Evolutionary conservation across 2,888 invertebrate species (phyloP), one percentile per base, ranked within the genome.

Genomic region (Heliconius ismenius): DNA sequence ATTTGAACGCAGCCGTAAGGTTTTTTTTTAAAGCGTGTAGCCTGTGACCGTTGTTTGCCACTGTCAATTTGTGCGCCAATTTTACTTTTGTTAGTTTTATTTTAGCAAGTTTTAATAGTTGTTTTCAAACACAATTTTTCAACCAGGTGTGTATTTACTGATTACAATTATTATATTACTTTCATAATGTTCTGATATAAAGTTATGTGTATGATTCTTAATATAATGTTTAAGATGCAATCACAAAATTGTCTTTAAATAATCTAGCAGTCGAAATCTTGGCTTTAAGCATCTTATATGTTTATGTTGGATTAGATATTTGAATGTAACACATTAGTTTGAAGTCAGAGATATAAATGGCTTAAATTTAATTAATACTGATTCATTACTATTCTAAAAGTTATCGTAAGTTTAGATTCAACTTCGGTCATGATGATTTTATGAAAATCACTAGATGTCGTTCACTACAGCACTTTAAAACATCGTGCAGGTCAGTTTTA

Each of bases 21-120:
- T 43, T 13, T 73, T 26, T 72, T 73, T 73, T 60, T 62, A 32
- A 28, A 65, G 58, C 28, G 64, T 76, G 32, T 39, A 39, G 54
- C 58, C 36, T 68, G 43, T 67, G 65, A 79, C 73, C 69, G 69
- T 78, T 79, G 78, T 73, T 77, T 64, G 72, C 74, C 76, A 76
- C 69, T 78, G 79, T 79, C 89, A 90, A 86, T 84, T 88, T 89
- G 88, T 90, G 90, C 90, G 91, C 91, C 91, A 90, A 90, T 89
- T 82, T 80, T 81, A 76, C 78, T 64, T 76, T 70, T 76, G 43
- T 65, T 73, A 62, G 43, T 64, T 76, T 70, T 73, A 67, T 65
- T 73, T 69, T 24, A 54, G 69, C 62, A 63, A 76, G 74, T 75
- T 68, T 63, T 63, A 63, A 32, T 39, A 26, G 62, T 73, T 73